Evolutionary conservation across 1,140 invertebrate species (phyloP).

Genomic region (Venturia canescens): DNA sequence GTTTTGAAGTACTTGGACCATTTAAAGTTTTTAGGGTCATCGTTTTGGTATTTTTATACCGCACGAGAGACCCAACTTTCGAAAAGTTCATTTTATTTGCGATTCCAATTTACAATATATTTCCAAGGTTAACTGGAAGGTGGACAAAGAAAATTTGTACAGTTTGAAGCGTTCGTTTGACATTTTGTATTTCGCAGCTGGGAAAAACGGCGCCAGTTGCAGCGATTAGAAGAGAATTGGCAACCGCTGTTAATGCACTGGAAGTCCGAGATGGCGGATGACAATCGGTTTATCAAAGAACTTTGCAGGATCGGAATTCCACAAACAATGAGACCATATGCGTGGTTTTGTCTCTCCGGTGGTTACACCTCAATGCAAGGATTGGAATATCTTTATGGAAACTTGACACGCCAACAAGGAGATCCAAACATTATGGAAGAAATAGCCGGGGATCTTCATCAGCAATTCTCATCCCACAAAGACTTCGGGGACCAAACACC

Average conservation of each 20-base stretch:
- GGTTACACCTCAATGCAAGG: constrained; percentile 87
- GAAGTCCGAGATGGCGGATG: constrained; percentile 94
- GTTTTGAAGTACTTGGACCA: no score
- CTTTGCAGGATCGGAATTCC: constrained; percentile 89
- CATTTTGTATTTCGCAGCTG: constrained; percentile 78
- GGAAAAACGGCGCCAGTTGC: constrained; percentile 86
- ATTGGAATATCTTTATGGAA: constrained; percentile 84
- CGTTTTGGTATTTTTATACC: no score
- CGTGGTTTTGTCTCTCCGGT: constrained; percentile 96
- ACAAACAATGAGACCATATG: constrained; percentile 89
- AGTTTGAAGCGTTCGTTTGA: no score
- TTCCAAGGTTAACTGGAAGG: no score
- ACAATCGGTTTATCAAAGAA: constrained; percentile 93
- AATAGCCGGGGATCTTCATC: constrained; percentile 95
- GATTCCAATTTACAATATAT: no score
- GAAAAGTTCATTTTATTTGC: no score
- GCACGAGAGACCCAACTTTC: no score
- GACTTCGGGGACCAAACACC: constrained; percentile 96
- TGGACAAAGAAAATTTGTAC: no score
- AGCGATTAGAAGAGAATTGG: constrained; percentile 97
- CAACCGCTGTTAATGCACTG: constrained; percentile 96
- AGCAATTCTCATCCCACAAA: constrained; percentile 97
- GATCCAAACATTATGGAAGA: constrained; percentile 94
- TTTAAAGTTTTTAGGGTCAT: no score
- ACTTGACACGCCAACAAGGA: constrained; percentile 84